These are phyloP conservation scores for Oreortyx pictus DNA, from an alignment of 2,797 vertebrate genomes.

Conservation along the genomic window DNA sequence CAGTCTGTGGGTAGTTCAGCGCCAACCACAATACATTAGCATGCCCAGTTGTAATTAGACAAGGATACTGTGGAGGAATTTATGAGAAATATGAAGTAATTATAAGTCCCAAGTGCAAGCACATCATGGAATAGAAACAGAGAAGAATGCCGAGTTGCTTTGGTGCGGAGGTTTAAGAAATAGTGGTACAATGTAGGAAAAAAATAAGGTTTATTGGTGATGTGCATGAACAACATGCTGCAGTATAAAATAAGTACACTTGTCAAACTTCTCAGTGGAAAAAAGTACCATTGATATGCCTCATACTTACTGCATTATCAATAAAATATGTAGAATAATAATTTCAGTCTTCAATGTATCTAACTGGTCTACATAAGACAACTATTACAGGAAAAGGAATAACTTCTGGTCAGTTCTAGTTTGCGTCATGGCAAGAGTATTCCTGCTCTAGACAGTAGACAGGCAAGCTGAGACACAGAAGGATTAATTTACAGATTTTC, in stretches of 20 bases:
- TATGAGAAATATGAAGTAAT: constrained; percentile 46
- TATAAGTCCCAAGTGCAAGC: background rate
- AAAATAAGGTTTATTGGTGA: background rate
- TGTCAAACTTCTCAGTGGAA: background rate
- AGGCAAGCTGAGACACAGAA: background rate
- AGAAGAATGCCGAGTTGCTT: background rate
- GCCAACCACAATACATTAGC: constrained; percentile 17
- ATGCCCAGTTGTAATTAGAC: constrained; percentile 40
- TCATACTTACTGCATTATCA: background rate
- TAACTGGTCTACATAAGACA: background rate
- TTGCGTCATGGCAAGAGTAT: background rate
- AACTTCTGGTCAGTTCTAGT: background rate
- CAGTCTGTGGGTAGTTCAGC: background rate
- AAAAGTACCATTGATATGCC: background rate
- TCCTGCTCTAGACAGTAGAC: background rate
- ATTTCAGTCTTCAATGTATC: background rate
- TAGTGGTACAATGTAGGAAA: background rate
- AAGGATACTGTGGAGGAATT: constrained; percentile 46
- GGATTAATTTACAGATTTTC: background rate
- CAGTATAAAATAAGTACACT: background rate
- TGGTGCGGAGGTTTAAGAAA: background rate
- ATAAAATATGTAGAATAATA: background rate
- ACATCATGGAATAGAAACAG: background rate
- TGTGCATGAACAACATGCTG: background rate
- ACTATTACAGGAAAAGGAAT: background rate